Evolutionary conservation across 2,888 invertebrate species (phyloP).

Genomic region (Coleophora flavipennella): DNA sequence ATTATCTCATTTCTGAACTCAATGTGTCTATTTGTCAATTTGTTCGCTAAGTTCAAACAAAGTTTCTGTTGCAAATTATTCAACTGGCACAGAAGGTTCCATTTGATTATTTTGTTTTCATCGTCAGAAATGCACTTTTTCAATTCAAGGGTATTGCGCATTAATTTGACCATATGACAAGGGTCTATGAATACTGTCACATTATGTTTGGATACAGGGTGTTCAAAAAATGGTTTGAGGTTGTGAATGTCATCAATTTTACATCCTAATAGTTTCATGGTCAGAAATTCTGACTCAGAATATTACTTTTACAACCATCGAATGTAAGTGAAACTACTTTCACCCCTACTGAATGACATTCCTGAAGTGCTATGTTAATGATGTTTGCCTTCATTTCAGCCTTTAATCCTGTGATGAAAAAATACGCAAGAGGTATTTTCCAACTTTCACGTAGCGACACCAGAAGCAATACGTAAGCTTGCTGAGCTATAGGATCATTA

Average conservation of each 20-base stretch:
- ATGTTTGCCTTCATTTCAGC: constrained; percentile 10
- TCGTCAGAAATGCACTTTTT: neutral
- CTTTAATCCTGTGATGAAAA: constrained; percentile 12
- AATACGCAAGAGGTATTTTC: constrained; percentile 16
- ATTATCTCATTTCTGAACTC: constrained; percentile 7
- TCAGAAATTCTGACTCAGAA: too few species aligned
- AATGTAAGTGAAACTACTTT: constrained; percentile 11
- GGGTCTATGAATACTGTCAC: constrained; percentile 13
- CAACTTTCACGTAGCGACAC: constrained; percentile 11
- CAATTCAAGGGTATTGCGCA: constrained; percentile 4
- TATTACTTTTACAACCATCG: constrained; percentile 12
- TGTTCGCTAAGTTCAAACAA: constrained; percentile 8
- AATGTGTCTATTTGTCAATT: constrained; percentile 10
- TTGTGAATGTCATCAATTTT: constrained; percentile 1
- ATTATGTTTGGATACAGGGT: constrained; percentile 9
- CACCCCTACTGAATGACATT: constrained; percentile 9
- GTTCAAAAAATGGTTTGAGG: constrained; percentile 12
- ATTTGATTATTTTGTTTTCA: neutral
- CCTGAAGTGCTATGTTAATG: constrained; percentile 7
- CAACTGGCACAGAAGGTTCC: neutral
- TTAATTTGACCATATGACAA: constrained; percentile 14
- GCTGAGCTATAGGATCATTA: constrained; percentile 8
- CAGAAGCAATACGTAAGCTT: constrained; percentile 16
- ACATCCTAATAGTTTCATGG: constrained; percentile 9
- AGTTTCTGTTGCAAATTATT: constrained; percentile 6